Evolutionary conservation across 64 coral and sea anemone species (phyloP).

Genomic region (Stichodactyla mertensii): DNA sequence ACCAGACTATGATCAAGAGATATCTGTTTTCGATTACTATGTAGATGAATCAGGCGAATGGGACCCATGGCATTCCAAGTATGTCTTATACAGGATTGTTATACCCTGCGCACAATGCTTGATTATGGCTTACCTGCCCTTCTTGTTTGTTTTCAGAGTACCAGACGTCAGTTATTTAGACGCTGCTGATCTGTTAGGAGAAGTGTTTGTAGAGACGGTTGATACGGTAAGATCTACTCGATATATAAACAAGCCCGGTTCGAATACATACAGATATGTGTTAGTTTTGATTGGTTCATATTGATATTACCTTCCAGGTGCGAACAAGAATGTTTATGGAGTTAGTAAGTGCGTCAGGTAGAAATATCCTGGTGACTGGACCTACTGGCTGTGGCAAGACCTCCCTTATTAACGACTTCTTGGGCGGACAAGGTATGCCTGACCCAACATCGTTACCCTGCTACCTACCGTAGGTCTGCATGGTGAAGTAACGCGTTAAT

Average conservation of each 20-base stretch:
- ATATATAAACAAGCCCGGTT: neutral
- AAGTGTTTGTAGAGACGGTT: constrained; percentile 89
- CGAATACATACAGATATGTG: neutral
- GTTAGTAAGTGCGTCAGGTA: constrained; percentile 79
- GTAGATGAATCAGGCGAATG: constrained; percentile 99
- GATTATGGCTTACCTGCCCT: neutral
- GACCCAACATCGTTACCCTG: neutral
- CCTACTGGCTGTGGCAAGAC: constrained; percentile 86
- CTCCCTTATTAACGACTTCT: constrained; percentile 81
- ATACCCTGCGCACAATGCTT: neutral
- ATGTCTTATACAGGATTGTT: neutral
- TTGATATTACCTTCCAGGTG: constrained; percentile 34
- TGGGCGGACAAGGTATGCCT: constrained; percentile 84
- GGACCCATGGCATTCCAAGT: constrained; percentile 96
- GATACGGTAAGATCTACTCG: constrained; percentile 57
- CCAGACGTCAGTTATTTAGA: constrained; percentile 97
- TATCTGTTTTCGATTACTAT: constrained; percentile 99
- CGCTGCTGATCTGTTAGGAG: constrained; percentile 88
- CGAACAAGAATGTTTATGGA: constrained; percentile 91
- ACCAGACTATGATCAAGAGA: constrained; percentile 97
- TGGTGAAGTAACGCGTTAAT: neutral
- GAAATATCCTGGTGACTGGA: constrained; percentile 84
- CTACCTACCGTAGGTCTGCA: neutral
- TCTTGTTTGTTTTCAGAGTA: constrained; percentile 39
- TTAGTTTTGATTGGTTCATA: neutral